phyloP scores from a whole-genome alignment of 2,888 invertebrate genomes.

The Agrotis exclamationis region DNA sequence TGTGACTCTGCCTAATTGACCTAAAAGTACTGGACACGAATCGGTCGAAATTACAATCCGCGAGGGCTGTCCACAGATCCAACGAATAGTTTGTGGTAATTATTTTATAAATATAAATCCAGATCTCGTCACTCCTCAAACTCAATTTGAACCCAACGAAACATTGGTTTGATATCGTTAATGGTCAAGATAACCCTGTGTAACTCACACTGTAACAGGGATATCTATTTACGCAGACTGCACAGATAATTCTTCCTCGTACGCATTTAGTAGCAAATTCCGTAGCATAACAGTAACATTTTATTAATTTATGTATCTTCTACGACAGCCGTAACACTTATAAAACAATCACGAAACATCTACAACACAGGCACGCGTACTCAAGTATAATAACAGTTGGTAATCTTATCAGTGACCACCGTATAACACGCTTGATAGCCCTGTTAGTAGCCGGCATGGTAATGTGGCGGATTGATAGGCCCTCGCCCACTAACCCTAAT shows the following conservation, averaged over 20 bases:
- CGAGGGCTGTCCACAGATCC: conserved; percentile 78
- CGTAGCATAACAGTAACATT: background rate
- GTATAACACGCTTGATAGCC: conserved; percentile 69
- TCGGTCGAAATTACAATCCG: conserved; percentile 86
- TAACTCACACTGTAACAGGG: background rate
- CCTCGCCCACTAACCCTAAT: conserved; percentile 91
- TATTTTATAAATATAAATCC: background rate
- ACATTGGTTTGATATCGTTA: background rate
- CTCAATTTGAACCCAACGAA: background rate
- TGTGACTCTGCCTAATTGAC: conserved; percentile 90
- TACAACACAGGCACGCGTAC: conserved; percentile 35
- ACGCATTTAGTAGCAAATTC: background rate
- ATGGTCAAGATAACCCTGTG: background rate
- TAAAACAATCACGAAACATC: conserved; percentile 46
- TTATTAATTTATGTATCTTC: conserved; percentile 10
- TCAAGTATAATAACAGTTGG: conserved; percentile 45
- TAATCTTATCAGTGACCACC: conserved; percentile 58
- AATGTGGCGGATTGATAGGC: conserved; percentile 89
- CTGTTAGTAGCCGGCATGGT: conserved; percentile 81
- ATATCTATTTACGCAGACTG: background rate
- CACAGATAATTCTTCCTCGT: background rate
- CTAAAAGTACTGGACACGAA: conserved; percentile 91
- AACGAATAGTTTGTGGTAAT: conserved; percentile 1
- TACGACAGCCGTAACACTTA: conserved; percentile 24
- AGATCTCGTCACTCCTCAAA: no score